Conservation (phyloP, 2,113 vertebrate genomes). For the Gadus macrocephalus region DNA sequence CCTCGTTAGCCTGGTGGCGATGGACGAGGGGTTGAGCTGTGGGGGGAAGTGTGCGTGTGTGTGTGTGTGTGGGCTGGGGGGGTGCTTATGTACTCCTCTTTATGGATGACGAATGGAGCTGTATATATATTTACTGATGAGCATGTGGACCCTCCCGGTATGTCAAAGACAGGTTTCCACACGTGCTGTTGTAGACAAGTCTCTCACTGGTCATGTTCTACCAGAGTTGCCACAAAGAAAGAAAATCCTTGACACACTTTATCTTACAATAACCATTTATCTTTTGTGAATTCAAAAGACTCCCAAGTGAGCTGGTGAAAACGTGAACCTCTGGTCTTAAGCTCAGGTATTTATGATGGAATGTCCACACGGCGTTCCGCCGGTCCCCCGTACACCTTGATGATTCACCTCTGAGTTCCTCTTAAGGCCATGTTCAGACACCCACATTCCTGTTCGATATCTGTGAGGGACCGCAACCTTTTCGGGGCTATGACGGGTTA, state of each 20-base stretch:
- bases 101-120: conserved; percentile 13
- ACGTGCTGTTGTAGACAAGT: conserved; percentile 28
- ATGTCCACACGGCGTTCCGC: conserved; percentile 40
- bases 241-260: too few relatives aligned
- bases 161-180: conserved; percentile 63
- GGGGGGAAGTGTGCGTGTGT: background rate
- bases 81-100: background rate
- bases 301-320: conserved; percentile 2
- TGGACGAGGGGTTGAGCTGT: background rate
- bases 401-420: conserved; percentile 21
- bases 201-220: background rate
- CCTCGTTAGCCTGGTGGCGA: conserved; percentile 15
- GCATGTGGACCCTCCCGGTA: conserved; percentile 31
- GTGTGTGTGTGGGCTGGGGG: too few relatives aligned
- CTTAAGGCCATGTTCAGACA: conserved; percentile 12
- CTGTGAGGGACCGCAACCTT: background rate
- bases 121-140: conserved; percentile 27
- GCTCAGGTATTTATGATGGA: conserved; percentile 33
- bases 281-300: too few relatives aligned
- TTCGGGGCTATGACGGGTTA: too few relatives aligned
- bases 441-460: conserved; percentile 10
- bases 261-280: too few relatives aligned
- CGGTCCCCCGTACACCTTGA: conserved; percentile 24
- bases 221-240: too few relatives aligned
- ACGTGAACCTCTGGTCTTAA: background rate